Evolutionary conservation across 2,888 invertebrate genomes (phyloP).

Genomic region (Epistrophe eligans): DNA sequence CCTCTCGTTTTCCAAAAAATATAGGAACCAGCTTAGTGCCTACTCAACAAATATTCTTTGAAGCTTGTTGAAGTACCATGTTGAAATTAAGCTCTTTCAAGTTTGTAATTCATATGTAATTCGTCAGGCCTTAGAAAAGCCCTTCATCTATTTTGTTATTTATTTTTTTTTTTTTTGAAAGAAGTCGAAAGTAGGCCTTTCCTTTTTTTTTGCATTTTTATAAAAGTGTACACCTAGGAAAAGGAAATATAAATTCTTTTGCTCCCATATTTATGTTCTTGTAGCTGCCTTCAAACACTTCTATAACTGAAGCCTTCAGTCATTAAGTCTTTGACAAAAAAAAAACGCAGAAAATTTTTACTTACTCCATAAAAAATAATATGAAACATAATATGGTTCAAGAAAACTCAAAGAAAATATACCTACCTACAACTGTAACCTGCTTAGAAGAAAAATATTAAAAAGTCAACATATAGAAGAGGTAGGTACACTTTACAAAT

Average conservation of each 20-base stretch:
- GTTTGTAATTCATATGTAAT: constrained; percentile 22
- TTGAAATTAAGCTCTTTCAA: constrained; percentile 44
- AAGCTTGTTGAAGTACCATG: constrained; percentile 25
- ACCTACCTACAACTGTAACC: too few species aligned
- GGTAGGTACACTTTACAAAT: neutral
- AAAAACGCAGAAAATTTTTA: neutral
- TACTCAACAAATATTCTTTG: constrained; percentile 33
- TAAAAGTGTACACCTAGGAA: neutral
- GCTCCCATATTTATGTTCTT: constrained; percentile 21
- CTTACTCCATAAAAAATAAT: neutral
- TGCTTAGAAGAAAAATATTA: neutral
- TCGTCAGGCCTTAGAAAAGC: constrained; percentile 17
- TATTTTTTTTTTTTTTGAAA: neutral
- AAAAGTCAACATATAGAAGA: neutral
- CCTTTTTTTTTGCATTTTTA: neutral
- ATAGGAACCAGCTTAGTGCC: constrained; percentile 34
- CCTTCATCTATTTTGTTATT: neutral
- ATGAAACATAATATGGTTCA: neutral
- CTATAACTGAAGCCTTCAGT: constrained; percentile 26
- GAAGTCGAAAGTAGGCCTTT: constrained; percentile 3
- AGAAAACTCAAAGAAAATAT: neutral
- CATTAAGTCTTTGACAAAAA: constrained; percentile 47
- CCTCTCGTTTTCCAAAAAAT: neutral
- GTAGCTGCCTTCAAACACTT: neutral
- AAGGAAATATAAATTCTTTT: constrained; percentile 36